Evolutionary conservation across 1,140 invertebrate species (phyloP).

Genomic region (Drosophila triauraria): DNA sequence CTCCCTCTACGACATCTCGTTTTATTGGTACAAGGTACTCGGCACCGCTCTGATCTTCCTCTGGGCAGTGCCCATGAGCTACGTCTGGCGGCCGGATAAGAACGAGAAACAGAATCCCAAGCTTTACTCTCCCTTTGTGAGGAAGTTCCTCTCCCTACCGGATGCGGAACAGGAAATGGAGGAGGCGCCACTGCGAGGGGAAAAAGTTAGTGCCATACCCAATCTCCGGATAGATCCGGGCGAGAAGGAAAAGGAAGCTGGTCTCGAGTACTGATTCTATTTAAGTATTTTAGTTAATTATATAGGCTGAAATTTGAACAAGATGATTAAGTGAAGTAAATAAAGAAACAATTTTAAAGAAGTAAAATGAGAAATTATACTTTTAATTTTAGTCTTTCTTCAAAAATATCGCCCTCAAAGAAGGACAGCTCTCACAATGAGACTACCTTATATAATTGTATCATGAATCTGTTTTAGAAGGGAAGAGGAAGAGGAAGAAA

Average conservation of each 20-base stretch:
- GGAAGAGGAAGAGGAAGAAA: too few species aligned
- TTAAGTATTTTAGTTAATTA: slow-evolving; percentile 4
- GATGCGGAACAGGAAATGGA: slow-evolving; percentile 49
- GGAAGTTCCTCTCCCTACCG: slow-evolving; percentile 45
- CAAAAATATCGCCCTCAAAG: too few species aligned
- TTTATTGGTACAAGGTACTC: slow-evolving; percentile 88
- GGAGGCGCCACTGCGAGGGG: slow-evolving; percentile 48
- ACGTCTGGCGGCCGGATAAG: slow-evolving; percentile 59
- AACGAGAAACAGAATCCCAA: slow-evolving; percentile 61
- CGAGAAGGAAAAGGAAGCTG: slow-evolving; percentile 5
- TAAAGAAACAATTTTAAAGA: not conserved
- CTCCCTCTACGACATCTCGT: slow-evolving; percentile 87
- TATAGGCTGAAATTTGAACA: slow-evolving; percentile 4
- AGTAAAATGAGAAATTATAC: not conserved
- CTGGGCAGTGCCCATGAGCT: slow-evolving; percentile 86
- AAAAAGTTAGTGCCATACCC: not conserved
- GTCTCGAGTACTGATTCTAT: slow-evolving; percentile 19
- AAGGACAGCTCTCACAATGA: too few species aligned
- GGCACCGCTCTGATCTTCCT: slow-evolving; percentile 88
- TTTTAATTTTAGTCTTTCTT: not conserved
- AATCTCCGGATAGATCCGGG: slow-evolving; percentile 26
- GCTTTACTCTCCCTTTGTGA: slow-evolving; percentile 60
- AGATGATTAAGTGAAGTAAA: not conserved
- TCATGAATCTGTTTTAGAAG: too few species aligned
- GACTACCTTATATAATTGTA: too few species aligned